Percentiles rank a stretch among this genome's conserved stretches.
Conservation (phyloP, 2,797 vertebrate species). For the Synanceia verrucosa region DNA sequence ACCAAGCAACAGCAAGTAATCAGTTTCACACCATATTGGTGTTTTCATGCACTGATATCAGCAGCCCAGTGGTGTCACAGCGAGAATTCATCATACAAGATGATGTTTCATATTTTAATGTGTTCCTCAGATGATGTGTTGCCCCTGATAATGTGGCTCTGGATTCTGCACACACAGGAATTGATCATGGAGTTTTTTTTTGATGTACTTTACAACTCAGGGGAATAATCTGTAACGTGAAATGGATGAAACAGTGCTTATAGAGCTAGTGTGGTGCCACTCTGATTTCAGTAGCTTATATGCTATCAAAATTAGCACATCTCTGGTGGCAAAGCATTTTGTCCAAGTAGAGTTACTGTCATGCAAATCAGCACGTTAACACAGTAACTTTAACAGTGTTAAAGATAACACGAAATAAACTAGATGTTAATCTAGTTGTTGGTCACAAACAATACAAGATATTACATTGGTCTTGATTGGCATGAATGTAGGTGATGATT, state of each 20-base stretch:
- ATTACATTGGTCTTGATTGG: background rate
- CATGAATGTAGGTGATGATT: background rate
- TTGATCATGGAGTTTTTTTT: constrained; percentile 10
- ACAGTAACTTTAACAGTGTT: too few relatives aligned
- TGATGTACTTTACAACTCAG: background rate
- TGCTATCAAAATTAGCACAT: too few relatives aligned
- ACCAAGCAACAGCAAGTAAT: background rate
- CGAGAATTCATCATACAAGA: background rate
- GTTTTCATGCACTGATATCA: background rate
- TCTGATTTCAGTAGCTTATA: too few relatives aligned
- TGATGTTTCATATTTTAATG: background rate
- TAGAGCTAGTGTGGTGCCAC: too few relatives aligned
- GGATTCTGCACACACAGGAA: background rate
- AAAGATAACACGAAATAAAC: too few relatives aligned
- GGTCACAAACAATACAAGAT: too few relatives aligned
- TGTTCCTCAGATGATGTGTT: background rate
- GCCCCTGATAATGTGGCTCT: background rate
- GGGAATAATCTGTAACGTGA: background rate
- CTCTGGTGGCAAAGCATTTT: too few relatives aligned
- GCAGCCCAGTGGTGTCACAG: background rate
- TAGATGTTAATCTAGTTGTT: too few relatives aligned
- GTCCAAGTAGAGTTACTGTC: too few relatives aligned
- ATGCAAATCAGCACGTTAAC: too few relatives aligned
- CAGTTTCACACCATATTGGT: background rate
- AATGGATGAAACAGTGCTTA: too few relatives aligned